Base-by-base conservation (phyloP, 2,113 vertebrate genomes). In the Oxyruncus cristatus region DNA sequence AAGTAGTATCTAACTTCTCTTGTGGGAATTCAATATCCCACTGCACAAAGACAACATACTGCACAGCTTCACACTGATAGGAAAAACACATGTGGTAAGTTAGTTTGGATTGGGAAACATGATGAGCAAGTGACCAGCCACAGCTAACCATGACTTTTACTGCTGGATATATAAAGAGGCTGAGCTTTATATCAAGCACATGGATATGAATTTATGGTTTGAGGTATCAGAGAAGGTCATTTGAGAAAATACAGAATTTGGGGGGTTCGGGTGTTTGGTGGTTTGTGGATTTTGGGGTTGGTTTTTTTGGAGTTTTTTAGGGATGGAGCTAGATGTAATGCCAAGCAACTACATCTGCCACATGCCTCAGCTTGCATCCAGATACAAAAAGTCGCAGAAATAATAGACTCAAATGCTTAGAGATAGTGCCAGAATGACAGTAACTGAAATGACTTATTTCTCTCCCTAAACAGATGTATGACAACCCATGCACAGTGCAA, bases 241-340 rank as follows among this genome's bases (percentile, higher is more conserved):
- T 30, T 17, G 26, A 85, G 28, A 92, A 66, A 85, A 50, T 11
- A 17, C 4, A 55, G 21, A 27, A 35, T 42, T 85, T 80, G 12
- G 7, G 14, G 0, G 1, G 9, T 14, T 11, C 1, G 2, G 5
- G 1, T 5, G 1, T 21, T 56, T 68, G 15, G 15, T 18, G 5
- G 8, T 41, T 84, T 91, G 49, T 8, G 10, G 4, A 8, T 21
- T 47, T 52, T 18, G 17, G 11, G 2, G 2, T 33, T 62, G 1
- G 0, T 3, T 46, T 35, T 21, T 8, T 2, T 46, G 13, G 8
- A 59, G 1, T 12, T 33, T 74, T 82, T 73, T 61, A 39, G 20
- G 37, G 37, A 28, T 7, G 33, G 65, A 56, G n/a, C n/a, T n/a
- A n/a, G n/a, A n/a, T n/a, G n/a, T n/a, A n/a, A n/a, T n/a, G n/a